Base-by-base conservation (phyloP, 2,113 vertebrate species). In the Hyla sarda region DNA sequence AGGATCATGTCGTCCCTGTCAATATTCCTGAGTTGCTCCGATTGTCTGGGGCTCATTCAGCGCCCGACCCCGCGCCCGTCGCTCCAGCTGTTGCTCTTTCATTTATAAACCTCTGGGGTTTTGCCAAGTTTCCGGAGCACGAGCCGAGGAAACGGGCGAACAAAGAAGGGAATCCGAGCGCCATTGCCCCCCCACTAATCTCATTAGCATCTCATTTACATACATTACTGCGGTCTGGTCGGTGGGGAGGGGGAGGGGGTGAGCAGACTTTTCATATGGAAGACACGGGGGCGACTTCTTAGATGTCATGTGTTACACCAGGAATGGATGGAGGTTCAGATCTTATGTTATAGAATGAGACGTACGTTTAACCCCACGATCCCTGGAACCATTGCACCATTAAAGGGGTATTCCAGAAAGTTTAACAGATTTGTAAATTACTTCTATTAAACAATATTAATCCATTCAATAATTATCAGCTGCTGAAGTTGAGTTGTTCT, bases 121-220 rank as follows among this genome's bases (percentile, higher is more conserved):
- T 75, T 81, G 74, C 65, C 65, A 16, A 79, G 75, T 21, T 8
- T 11, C 65, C 86, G 48, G 37, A 73, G 87, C 87, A 87, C 54
- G 30, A 81, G 76, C 69, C 76, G 37, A 82, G 65, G 82, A 56
- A 69, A 82, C 25, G 6, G 67, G 5, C 8, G 3, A 50, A 87
- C 85, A 87, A 85, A 47, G 87, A 80, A 37, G 32, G 69, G 87
- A 74, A 84, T 73, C 75, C 16, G 41, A 30, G 84, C 81, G 85
- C 60, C 85, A 73, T 30, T 47, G 28, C 65, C 41, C 67, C 77
- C 69, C 75, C 32, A 28, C 77, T 87, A 82, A 87, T 81, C 85
- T 47, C 52, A 81, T 86, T 86, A 74, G 76, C 84, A 60, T 80
- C 77, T 86, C 67, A 82, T 87, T 82, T 87, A 7, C 85, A 87